Evolutionary conservation across 2,113 vertebrate species (phyloP).

Genomic region (Enhydra lutris): DNA sequence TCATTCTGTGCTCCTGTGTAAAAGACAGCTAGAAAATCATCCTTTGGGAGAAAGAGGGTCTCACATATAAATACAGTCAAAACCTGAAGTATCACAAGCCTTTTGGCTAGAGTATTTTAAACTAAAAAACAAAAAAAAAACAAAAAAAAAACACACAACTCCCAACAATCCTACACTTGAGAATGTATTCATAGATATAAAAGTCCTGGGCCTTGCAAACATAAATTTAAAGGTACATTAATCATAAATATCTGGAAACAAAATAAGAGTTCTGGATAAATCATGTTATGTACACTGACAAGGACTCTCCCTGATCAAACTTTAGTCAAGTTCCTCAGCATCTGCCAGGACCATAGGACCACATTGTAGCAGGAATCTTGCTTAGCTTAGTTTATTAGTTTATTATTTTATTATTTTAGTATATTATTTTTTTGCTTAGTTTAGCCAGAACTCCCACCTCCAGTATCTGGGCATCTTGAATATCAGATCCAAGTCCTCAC

Average conservation of each 20-base stretch:
- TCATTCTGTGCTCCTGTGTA: not conserved
- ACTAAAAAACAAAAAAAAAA: not conserved
- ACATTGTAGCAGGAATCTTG: not conserved
- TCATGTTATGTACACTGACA: not conserved
- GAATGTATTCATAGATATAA: not conserved
- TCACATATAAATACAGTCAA: not conserved
- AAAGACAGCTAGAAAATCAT: not conserved
- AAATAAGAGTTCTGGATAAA: not conserved
- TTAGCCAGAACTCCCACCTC: not conserved
- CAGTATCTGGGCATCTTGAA: not conserved
- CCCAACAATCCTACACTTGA: not conserved
- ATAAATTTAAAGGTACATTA: not conserved
- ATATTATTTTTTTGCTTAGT: not conserved
- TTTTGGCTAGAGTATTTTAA: not conserved
- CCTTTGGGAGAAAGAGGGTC: not conserved
- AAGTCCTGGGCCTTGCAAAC: not conserved
- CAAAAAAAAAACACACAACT: not conserved
- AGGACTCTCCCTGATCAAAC: not conserved
- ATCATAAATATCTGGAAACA: not conserved
- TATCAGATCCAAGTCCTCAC: not conserved
- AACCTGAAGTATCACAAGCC: not conserved
- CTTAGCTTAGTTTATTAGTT: not conserved
- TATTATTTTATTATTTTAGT: too few relatives aligned
- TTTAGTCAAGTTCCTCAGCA: not conserved
- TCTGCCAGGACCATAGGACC: not conserved